Evolutionary conservation across 1,140 invertebrate genomes (phyloP).

Genomic region (Halyomorpha halys): DNA sequence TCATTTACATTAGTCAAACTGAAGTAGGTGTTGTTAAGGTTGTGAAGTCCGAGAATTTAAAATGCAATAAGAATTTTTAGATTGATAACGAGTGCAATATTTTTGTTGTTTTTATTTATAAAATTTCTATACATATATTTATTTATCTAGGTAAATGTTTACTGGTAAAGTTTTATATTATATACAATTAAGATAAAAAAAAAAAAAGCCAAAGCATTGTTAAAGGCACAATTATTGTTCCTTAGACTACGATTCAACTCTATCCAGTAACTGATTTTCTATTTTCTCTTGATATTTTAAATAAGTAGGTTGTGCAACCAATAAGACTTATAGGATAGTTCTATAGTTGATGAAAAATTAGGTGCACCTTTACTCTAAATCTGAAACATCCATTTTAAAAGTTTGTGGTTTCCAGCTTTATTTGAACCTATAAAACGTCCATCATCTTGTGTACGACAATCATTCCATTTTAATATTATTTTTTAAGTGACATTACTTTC

Average conservation of each 20-base stretch:
- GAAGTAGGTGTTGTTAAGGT: conserved; percentile 8
- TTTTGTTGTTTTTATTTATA: conserved; percentile 5
- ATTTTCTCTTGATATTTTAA: conserved; percentile 3
- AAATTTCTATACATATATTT: conserved; percentile 14
- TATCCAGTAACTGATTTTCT: conserved; percentile 5
- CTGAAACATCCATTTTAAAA: conserved; percentile 1
- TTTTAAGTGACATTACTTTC: background rate
- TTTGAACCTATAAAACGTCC: too few species aligned
- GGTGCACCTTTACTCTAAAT: conserved; percentile 1
- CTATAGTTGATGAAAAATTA: background rate
- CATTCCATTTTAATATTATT: conserved; percentile 8
- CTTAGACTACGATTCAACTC: conserved; percentile 20
- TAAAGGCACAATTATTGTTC: conserved; percentile 9
- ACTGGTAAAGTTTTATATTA: too few species aligned
- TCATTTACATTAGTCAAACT: conserved; percentile 15
- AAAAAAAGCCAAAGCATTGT: conserved; percentile 14
- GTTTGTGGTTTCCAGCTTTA: background rate
- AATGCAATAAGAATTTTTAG: conserved; percentile 6
- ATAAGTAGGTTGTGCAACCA: conserved; percentile 15
- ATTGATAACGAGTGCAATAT: conserved; percentile 11
- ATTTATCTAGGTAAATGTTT: background rate
- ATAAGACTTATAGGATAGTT: conserved; percentile 19
- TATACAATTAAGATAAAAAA: background rate
- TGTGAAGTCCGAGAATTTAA: conserved; percentile 11
- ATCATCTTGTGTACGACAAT: conserved; percentile 5